phyloP scores from a whole-genome alignment of 2,113 vertebrate species.

The Amphilophus citrinellus region DNA sequence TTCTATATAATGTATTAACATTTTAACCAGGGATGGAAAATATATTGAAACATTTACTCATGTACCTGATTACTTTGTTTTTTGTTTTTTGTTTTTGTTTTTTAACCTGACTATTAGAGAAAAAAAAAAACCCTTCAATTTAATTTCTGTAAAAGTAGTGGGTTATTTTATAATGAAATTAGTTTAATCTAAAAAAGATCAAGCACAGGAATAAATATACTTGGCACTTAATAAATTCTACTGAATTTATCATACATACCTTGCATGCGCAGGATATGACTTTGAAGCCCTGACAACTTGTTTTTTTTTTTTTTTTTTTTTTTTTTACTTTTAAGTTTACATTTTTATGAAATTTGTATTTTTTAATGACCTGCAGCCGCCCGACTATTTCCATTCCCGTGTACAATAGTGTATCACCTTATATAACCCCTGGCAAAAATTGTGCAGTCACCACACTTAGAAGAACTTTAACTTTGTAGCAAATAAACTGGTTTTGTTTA shows the following conservation, averaged over 20 bases:
- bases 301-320: too few relatives aligned
- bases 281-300: not conserved
- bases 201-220: not conserved
- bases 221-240: not conserved
- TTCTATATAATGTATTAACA: not conserved
- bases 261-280: not conserved
- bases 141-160: not conserved
- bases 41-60: too few relatives aligned
- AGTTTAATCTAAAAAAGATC: too few relatives aligned
- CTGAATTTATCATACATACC: not conserved
- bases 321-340: too few relatives aligned
- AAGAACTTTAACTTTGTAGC: not conserved
- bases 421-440: not conserved
- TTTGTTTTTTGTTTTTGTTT: too few relatives aligned
- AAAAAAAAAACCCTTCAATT: not conserved
- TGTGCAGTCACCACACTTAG: not conserved
- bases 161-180: not conserved
- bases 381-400: not conserved
- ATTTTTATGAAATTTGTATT: not conserved
- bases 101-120: not conserved
- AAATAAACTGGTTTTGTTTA: not conserved
- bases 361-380: not conserved
- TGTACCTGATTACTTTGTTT: too few relatives aligned
- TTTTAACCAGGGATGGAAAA: slow-evolving; percentile 2
- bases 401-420: not conserved